Conservation (phyloP, 2,797 vertebrate genomes). For the Capromys pilorides region DNA sequence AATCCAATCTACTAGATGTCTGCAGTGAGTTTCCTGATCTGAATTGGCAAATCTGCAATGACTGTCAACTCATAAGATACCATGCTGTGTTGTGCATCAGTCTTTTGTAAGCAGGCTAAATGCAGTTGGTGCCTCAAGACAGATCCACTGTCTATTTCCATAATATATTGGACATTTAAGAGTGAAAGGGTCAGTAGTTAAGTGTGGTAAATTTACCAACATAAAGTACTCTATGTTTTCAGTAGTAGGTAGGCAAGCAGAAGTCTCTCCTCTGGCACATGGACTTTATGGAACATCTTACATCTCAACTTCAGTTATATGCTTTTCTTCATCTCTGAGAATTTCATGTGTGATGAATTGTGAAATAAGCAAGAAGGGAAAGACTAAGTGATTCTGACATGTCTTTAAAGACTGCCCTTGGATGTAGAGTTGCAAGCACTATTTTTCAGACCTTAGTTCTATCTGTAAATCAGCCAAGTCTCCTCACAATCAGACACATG, state of each 20-base stretch:
- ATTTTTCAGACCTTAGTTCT: not conserved
- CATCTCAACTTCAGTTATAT: constrained; percentile 12
- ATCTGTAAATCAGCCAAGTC: not conserved
- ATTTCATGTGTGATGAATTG: constrained; percentile 31
- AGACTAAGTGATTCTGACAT: constrained; percentile 29
- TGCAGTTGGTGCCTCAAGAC: not conserved
- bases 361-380: not conserved
- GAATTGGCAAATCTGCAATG: not conserved
- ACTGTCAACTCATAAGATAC: not conserved
- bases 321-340: constrained; percentile 39
- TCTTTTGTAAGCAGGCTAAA: not conserved
- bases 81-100: not conserved
- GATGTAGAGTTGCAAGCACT: not conserved
- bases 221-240: not conserved
- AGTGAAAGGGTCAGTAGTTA: not conserved
- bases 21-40: not conserved
- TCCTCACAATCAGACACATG: constrained; percentile 18
- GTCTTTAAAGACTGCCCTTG: constrained; percentile 36
- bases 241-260: not conserved
- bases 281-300: not conserved
- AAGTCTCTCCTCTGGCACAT: not conserved
- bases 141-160: not conserved
- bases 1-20: not conserved
- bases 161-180: not conserved
- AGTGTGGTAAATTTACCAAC: not conserved